Base-by-base conservation (phyloP, 53 echinoderm and acorn worm species). In the Actinopyga echinites region DNA sequence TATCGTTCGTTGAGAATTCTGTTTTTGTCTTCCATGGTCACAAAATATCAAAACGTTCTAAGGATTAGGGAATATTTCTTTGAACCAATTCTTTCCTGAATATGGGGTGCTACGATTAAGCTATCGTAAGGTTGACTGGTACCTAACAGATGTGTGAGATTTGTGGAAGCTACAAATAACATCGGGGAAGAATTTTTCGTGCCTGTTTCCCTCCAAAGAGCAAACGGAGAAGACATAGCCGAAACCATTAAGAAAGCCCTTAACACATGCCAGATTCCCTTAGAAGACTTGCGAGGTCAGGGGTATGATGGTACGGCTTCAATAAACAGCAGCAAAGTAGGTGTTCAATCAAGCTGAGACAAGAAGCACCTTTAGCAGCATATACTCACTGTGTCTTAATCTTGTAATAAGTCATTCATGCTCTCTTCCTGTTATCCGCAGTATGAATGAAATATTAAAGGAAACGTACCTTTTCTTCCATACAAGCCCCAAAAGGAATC, bases 141-240 rank as follows among this genome's bases (percentile, higher is more conserved):
- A n/a, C n/a, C n/a, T n/a, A n/a, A n/a, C n/a, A n/a, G n/a, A 9
- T 85, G 86, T 61, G 61, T 64, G 37, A 58, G 53, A 49, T 85
- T 85, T 73, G 44, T 79, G 15, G 75, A 85, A 34, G 53, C 75
- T 35, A 85, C 30, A 34, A 24, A 40, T 29, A 53, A 85, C 57
- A 37, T n/a, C n/a, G n/a, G 75, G 37, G 77, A 78, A 60, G 78
- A 78, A 31, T 85, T 85, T 52, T 13, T 85, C 23, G 20, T 26
- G 20, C 77, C 60, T 56, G 43, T 73, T 35, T 8, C 57, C 5
- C 45, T 57, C 38, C 57, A 77, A 59, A 30, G 79, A 28, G 78
- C 56, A 32, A 85, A 78, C 53, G 86, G 86, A 13, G 40, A 85
- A 85, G 32, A 32, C 43, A 42, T 78, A 28, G 86, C 86, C 30